Conservation (phyloP, 1,140 invertebrate genomes). For the Conus ventricosus region DNA sequence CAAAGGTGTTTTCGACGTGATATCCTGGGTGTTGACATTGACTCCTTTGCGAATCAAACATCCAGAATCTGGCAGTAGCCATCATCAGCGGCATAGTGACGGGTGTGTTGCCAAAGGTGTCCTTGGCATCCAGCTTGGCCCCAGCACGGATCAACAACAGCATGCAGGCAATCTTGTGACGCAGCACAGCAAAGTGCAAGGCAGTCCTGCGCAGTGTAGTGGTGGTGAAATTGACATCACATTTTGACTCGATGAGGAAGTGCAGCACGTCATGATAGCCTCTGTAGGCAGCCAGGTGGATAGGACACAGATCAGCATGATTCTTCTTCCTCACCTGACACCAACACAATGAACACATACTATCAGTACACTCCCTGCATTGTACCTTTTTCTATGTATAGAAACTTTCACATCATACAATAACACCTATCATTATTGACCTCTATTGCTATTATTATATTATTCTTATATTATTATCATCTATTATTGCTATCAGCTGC, state of each 20-base stretch:
- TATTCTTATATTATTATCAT: too few species aligned
- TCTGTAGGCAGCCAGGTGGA: constrained; percentile 72
- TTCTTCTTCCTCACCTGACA: constrained; percentile 72
- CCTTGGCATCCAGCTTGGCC: constrained; percentile 71
- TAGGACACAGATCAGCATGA: constrained; percentile 70
- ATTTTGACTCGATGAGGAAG: constrained; percentile 73
- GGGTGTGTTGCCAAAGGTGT: constrained; percentile 74
- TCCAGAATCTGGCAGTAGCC: constrained; percentile 72
- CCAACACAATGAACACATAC: background rate
- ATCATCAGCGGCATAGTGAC: constrained; percentile 74
- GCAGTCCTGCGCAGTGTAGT: constrained; percentile 69
- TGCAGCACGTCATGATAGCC: constrained; percentile 74
- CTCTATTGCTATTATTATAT: too few species aligned
- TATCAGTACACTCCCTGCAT: background rate
- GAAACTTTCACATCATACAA: too few species aligned
- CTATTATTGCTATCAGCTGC: too few species aligned
- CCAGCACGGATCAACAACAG: constrained; percentile 69
- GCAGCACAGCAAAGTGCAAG: constrained; percentile 72
- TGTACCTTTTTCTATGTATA: too few species aligned
- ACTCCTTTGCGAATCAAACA: constrained; percentile 69
- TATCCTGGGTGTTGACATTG: constrained; percentile 72
- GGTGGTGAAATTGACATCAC: constrained; percentile 72
- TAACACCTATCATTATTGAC: too few species aligned
- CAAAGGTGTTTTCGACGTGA: constrained; percentile 73
- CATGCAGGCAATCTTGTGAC: constrained; percentile 73